Percentiles rank a stretch among this genome's conserved stretches.
Conservation (phyloP, 1,140 invertebrate genomes). For the Drosophila chauvacae region DNA sequence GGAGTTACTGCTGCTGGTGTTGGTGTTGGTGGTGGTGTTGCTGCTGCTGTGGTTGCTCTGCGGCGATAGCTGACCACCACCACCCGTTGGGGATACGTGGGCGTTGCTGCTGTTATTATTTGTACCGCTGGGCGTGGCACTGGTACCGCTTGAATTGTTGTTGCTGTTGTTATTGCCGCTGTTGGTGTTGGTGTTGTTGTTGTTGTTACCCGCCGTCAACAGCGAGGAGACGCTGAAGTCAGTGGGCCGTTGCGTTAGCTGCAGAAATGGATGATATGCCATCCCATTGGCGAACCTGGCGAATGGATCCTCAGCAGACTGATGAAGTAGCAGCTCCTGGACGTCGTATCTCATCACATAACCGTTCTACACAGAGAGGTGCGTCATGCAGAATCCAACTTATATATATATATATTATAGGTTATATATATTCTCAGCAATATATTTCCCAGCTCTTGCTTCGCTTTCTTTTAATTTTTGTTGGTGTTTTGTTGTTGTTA, state of each 20-base stretch:
- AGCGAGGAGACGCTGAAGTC: conserved; percentile 96
- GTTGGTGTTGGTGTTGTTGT: conserved; percentile 57
- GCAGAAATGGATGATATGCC: conserved; percentile 89
- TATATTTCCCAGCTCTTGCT: conserved; percentile 2
- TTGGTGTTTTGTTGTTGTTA: conserved; percentile 7
- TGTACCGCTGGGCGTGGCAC: conserved; percentile 7
- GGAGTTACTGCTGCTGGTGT: conserved; percentile 50
- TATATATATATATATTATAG: conserved; percentile 5
- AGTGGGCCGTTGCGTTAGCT: conserved; percentile 91
- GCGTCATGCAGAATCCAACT: conserved; percentile 65
- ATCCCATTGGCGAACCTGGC: conserved; percentile 87
- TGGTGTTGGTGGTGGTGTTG: conserved; percentile 66
- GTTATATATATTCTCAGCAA: conserved; percentile 14
- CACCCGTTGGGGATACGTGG: conserved; percentile 53
- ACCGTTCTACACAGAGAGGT: conserved; percentile 78
- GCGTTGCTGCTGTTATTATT: conserved; percentile 29
- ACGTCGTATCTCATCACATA: conserved; percentile 86
- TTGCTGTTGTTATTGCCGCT: conserved; percentile 12
- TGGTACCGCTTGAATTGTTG: conserved; percentile 13
- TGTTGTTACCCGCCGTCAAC: conserved; percentile 88
- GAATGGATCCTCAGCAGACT: conserved; percentile 87
- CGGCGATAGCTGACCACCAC: conserved; percentile 65
- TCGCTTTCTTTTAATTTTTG: not conserved
- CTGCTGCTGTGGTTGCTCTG: conserved; percentile 72
- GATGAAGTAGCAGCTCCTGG: conserved; percentile 87